Conservation (phyloP, 2,888 invertebrate species). For the Syrphus vitripennis region DNA sequence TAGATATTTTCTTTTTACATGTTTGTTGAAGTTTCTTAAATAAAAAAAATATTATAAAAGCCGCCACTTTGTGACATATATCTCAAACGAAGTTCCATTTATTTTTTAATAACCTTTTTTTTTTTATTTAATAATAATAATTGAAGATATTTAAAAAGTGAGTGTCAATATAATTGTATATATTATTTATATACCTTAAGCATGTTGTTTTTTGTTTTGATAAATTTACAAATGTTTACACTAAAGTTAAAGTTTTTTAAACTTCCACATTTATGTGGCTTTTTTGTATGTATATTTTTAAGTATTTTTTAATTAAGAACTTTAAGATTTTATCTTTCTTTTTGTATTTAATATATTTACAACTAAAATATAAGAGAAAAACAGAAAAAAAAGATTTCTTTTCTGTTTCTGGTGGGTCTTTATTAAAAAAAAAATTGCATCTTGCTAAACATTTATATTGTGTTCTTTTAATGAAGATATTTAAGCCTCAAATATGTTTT, state of each 20-base stretch:
- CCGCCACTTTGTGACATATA: conserved; percentile 73
- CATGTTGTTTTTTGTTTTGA: conserved; percentile 40
- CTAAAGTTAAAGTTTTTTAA: conserved; percentile 49
- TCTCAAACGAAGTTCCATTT: conserved; percentile 69
- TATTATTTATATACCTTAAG: conserved; percentile 46
- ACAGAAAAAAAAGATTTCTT: conserved; percentile 31
- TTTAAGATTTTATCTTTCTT: conserved; percentile 59
- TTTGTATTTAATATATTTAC: conserved; percentile 61
- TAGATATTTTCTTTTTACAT: conserved; percentile 25
- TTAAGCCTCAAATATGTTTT: conserved; percentile 57
- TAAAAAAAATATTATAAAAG: conserved; percentile 72
- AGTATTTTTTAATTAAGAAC: conserved; percentile 57
- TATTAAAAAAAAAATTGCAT: conserved; percentile 55
- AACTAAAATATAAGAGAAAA: conserved; percentile 47
- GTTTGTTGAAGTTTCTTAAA: conserved; percentile 59
- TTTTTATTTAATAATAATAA: conserved; percentile 59
- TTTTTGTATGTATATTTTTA: conserved; percentile 34
- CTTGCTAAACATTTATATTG: conserved; percentile 48
- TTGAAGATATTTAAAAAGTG: conserved; percentile 65
- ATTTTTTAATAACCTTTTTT: conserved; percentile 51
- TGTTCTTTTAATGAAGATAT: conserved; percentile 39
- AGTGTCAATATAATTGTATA: conserved; percentile 62
- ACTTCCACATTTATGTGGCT: conserved; percentile 51
- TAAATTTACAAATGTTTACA: conserved; percentile 55
- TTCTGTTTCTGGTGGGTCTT: conserved; percentile 68